Base-by-base conservation (phyloP, 2,888 invertebrate genomes). In the Drepanosiphum platanoidis region DNA sequence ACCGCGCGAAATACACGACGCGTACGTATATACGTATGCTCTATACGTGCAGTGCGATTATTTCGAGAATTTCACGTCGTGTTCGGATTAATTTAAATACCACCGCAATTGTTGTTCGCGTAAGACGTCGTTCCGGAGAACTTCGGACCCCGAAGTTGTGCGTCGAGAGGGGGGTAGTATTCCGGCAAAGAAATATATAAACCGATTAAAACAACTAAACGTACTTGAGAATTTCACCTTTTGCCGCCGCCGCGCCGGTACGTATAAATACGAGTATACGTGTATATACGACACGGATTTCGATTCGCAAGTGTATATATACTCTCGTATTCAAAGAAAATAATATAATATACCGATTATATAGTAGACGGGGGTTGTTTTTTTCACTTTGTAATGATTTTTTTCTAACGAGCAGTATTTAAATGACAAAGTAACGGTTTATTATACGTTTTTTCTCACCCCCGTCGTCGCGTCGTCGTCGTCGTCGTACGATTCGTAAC, bases 171-270 rank as follows among this genome's bases (percentile, higher is more conserved):
- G 30, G 36, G 39, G 27, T 36, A 36, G 27, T 58, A 18, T 52
- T 13, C n/a, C 27, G 11, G 46, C n/a, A 79, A 46, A 36, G 52
- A 80, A 52, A 70, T 80, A 70, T 80, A 13, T 52, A 70, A 80
- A 36, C 80, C 36, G 22, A 79, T 68, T 79, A 68, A 79, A 68
- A 46, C 46, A 68, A 46, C 46, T 79, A 34, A 34, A 36, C 2
- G 30, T 64, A 42, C 18, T 79, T 32, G 68, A n/a, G 27, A 46
- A 34, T 46, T 34, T 68, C n/a, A 66, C 39, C 9, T 66, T 46
- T 34, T 46, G 46, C 32, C 22, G 7, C n/a, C n/a, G n/a, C n/a
- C n/a, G n/a, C n/a, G n/a, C n/a, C n/a, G n/a, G n/a, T n/a, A n/a
- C n/a, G n/a, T n/a, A n/a, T n/a, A n/a, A n/a, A n/a, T n/a, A n/a